phyloP scores from a whole-genome alignment of 2,797 vertebrate genomes.

The Gymnothorax javanicus region DNA sequence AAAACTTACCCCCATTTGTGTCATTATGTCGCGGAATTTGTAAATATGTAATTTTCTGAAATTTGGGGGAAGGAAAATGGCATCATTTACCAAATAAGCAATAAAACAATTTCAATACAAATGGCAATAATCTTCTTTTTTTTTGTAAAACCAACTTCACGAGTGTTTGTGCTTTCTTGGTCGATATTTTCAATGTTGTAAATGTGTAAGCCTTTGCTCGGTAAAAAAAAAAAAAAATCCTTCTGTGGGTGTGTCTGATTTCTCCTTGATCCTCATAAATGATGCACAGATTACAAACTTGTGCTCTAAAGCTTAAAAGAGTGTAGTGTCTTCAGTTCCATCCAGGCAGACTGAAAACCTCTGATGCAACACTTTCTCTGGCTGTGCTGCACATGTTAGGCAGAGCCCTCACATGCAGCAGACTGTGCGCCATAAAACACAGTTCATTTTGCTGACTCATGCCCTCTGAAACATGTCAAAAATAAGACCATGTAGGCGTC shows the following conservation, averaged over 20 bases:
- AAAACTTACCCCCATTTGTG: background rate
- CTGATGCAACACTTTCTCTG: background rate
- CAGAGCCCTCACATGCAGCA: background rate
- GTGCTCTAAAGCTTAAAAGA: background rate
- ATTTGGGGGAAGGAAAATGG: background rate
- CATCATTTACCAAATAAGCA: background rate
- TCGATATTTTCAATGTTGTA: background rate
- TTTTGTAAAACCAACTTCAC: no score
- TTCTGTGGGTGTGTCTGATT: background rate
- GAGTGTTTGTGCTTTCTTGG: background rate
- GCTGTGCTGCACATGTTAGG: background rate
- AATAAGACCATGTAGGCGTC: background rate
- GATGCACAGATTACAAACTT: background rate
- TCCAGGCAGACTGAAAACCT: background rate
- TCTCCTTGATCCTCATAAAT: background rate
- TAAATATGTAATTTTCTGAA: background rate
- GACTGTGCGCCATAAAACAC: background rate
- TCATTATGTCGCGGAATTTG: background rate
- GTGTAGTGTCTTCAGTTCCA: background rate
- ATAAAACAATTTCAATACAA: background rate
- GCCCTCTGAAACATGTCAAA: background rate
- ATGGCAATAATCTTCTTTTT: background rate
- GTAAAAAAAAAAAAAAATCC: background rate
- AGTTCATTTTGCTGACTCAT: background rate
- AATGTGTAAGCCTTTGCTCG: background rate